Evolutionary conservation across 2,113 vertebrate species (phyloP).

Genomic region (Apeltes quadracus): DNA sequence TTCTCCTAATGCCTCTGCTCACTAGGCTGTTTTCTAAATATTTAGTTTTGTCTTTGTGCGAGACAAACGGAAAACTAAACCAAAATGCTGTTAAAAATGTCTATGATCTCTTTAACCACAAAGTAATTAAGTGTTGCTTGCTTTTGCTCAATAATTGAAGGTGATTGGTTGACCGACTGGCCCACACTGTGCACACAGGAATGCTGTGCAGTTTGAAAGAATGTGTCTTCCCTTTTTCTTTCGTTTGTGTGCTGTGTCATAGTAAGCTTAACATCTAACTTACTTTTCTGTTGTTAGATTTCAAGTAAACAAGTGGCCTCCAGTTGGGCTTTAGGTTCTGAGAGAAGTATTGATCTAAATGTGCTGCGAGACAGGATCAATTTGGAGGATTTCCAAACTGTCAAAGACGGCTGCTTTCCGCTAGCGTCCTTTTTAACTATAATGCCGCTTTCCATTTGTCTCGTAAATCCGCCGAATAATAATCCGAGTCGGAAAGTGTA

Average conservation of each 20-base stretch:
- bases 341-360: neutral
- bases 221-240: neutral
- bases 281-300: neutral
- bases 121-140: slow-evolving; percentile 3
- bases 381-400: neutral
- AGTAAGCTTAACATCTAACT: neutral
- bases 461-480: no score
- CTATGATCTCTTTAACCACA: neutral
- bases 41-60: slow-evolving; percentile 13
- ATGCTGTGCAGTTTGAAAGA: neutral
- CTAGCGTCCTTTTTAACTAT: slow-evolving; percentile 5
- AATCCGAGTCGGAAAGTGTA: no score
- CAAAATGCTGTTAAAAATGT: neutral
- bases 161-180: neutral
- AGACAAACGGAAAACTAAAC: slow-evolving; percentile 29
- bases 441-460: no score
- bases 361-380: neutral
- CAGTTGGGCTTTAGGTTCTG: neutral
- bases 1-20: slow-evolving; percentile 29
- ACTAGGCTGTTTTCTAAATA: slow-evolving; percentile 4
- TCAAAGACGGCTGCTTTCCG: neutral
- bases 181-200: neutral
- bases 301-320: neutral
- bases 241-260: slow-evolving; percentile 6
- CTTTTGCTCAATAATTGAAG: neutral